Percentiles rank a stretch among this genome's conserved stretches.
phyloP scores from a whole-genome alignment of 2,888 invertebrate species.

The Drosophila pseudotakahashii region DNA sequence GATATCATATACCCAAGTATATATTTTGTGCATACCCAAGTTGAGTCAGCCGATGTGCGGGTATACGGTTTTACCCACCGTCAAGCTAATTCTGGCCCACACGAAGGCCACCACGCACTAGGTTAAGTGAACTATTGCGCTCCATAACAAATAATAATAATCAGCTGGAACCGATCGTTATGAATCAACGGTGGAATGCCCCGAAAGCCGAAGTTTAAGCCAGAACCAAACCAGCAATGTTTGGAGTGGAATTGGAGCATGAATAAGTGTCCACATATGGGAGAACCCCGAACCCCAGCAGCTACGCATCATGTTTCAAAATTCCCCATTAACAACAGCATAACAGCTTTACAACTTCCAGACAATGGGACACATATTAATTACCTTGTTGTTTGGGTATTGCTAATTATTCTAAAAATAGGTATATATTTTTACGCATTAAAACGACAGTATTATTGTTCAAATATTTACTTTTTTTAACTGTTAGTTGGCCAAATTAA shows the following conservation, averaged over 20 bases:
- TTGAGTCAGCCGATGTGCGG: slow-evolving; percentile 54
- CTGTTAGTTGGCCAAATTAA: not conserved
- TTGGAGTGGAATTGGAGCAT: slow-evolving; percentile 58
- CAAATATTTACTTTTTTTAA: no score
- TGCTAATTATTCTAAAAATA: not conserved
- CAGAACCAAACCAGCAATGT: slow-evolving; percentile 17
- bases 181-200: slow-evolving; percentile 52
- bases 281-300: slow-evolving; percentile 1
- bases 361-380: not conserved
- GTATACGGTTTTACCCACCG: slow-evolving; percentile 60
- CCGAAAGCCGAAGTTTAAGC: slow-evolving; percentile 3
- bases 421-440: not conserved
- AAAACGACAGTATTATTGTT: not conserved
- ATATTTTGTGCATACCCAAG: slow-evolving; percentile 22
- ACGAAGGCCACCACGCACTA: slow-evolving; percentile 67
- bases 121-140: slow-evolving; percentile 45
- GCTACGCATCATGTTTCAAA: slow-evolving; percentile 19
- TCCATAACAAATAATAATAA: slow-evolving; percentile 39
- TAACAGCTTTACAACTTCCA: not conserved
- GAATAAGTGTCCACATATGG: slow-evolving; percentile 57
- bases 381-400: not conserved
- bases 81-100: slow-evolving; percentile 45
- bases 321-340: slow-evolving; percentile 1
- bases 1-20: not conserved
- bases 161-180: slow-evolving; percentile 43